Conservation (phyloP, 2,797 vertebrate genomes). For the Cossypha niveicapilla region DNA sequence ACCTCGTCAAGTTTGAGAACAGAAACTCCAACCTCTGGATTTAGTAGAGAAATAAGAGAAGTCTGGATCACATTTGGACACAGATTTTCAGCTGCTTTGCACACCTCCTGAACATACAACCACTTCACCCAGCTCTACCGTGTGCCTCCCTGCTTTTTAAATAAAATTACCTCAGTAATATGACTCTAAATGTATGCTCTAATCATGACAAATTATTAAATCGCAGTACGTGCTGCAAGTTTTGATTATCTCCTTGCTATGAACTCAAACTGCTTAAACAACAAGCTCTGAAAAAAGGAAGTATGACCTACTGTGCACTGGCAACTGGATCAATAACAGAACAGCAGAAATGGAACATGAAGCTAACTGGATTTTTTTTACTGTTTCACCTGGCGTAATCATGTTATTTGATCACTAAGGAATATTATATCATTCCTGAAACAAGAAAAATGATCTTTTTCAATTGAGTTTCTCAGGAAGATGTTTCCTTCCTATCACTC, state of each 20-base stretch:
- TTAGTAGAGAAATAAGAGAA: neutral
- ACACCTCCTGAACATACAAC: neutral
- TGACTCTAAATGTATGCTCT: neutral
- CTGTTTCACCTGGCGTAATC: neutral
- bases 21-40: neutral
- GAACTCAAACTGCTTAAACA: neutral
- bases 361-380: neutral
- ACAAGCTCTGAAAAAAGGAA: neutral
- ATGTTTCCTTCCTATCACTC: neutral
- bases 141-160: neutral
- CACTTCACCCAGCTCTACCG: neutral
- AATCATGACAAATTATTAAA: neutral
- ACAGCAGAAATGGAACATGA: neutral
- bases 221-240: neutral
- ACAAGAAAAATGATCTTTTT: neutral
- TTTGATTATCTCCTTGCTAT: neutral
- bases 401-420: neutral
- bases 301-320: neutral
- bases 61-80: neutral
- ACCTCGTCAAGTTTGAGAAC: neutral
- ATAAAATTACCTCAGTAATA: neutral
- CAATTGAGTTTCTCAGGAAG: neutral
- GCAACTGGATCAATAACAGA: neutral
- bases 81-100: neutral
- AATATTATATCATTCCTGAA: neutral